phyloP scores from a whole-genome alignment of 2,888 invertebrate species.

The Drosophila vallismaia region DNA sequence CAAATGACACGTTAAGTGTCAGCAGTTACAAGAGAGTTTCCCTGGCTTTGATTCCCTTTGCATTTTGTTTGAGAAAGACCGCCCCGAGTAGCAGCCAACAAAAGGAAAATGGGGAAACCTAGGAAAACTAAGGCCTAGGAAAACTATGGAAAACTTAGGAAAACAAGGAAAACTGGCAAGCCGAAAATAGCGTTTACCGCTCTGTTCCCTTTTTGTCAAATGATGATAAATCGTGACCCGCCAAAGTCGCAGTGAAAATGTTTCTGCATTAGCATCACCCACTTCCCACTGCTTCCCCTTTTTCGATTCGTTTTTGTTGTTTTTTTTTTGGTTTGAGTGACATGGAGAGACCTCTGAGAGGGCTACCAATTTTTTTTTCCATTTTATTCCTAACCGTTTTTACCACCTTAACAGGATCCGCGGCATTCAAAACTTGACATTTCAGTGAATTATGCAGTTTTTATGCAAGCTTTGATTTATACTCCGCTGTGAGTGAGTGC shows the following conservation, averaged over 20 bases:
- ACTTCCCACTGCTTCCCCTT: conserved; percentile 47
- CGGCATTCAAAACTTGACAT: conserved; percentile 64
- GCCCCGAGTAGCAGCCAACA: conserved; percentile 21
- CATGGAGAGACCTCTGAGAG: conserved; percentile 53
- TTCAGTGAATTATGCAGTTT: conserved; percentile 77
- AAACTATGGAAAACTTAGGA: conserved; percentile 3
- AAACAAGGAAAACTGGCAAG: conserved; percentile 35
- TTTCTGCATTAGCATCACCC: conserved; percentile 36
- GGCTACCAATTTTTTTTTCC: conserved; percentile 46
- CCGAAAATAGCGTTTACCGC: conserved; percentile 36
- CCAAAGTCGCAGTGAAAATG: conserved; percentile 64
- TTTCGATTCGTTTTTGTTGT: not conserved
- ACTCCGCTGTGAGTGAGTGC: conserved; percentile 5
- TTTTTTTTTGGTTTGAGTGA: conserved; percentile 57
- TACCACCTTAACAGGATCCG: conserved; percentile 18
- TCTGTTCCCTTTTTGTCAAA: conserved; percentile 73
- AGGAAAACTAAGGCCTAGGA: not conserved
- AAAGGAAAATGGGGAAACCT: conserved; percentile 7
- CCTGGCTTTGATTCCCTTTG: conserved; percentile 39
- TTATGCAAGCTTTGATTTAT: conserved; percentile 70
- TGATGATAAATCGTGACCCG: conserved; percentile 77
- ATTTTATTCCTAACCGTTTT: conserved; percentile 7
- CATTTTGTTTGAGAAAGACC: conserved; percentile 47
- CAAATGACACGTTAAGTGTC: conserved; percentile 80
- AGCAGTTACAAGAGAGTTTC: conserved; percentile 60